phyloP scores from a whole-genome alignment of 2,113 vertebrate species.

The Thalassarche chlororhynchos region DNA sequence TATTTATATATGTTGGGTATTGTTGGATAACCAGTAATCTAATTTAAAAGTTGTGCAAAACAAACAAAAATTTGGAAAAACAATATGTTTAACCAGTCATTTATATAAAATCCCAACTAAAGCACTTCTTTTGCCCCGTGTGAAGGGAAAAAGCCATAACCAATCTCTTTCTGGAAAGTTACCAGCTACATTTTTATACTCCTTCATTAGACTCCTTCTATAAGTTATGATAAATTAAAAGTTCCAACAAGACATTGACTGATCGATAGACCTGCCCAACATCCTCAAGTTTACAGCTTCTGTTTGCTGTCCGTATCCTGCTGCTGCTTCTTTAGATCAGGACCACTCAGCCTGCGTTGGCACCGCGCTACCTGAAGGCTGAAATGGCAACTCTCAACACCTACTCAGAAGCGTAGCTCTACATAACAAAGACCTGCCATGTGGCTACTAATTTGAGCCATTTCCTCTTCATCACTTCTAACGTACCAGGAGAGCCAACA shows the following conservation, averaged over 20 bases:
- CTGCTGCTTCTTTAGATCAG: conserved; percentile 12
- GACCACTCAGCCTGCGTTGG: neutral
- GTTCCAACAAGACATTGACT: conserved; percentile 59
- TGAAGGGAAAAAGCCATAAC: conserved; percentile 33
- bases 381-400: neutral
- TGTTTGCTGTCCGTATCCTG: neutral
- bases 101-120: conserved; percentile 65
- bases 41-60: conserved; percentile 81
- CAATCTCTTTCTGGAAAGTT: conserved; percentile 21
- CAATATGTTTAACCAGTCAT: conserved; percentile 66
- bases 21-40: conserved; percentile 71
- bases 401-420: neutral
- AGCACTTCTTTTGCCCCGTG: conserved; percentile 50
- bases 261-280: conserved; percentile 51
- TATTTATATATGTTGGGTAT: conserved; percentile 58
- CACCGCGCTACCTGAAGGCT: neutral
- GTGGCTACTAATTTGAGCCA: neutral
- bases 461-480: conserved; percentile 36
- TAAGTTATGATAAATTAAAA: conserved; percentile 83
- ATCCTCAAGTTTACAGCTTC: conserved; percentile 45
- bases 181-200: conserved; percentile 61
- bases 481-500: neutral
- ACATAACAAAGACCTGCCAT: neutral
- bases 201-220: conserved; percentile 79
- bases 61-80: conserved; percentile 75